Evolutionary conservation across 2,113 vertebrate species (phyloP).

Genomic region (Hiodon alosoides): DNA sequence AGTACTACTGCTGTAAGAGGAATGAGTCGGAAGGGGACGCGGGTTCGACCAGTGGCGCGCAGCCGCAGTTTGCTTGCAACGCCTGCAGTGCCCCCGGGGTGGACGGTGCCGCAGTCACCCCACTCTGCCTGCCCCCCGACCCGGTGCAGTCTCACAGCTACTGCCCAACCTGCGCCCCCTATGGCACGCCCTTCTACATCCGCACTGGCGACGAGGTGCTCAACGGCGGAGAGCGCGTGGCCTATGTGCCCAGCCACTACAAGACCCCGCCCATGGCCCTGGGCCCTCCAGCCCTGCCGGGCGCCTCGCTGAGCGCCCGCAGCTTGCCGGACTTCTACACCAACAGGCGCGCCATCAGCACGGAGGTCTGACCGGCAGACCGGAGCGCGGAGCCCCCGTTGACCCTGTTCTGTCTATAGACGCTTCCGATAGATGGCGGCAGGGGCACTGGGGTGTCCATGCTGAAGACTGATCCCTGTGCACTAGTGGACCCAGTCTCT

Average conservation of each 20-base stretch:
- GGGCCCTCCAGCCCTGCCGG: conserved; percentile 58
- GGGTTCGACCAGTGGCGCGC: conserved; percentile 53
- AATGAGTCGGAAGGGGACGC: conserved; percentile 73
- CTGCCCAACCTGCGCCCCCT: conserved; percentile 76
- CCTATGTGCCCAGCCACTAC: conserved; percentile 72
- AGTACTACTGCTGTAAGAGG: conserved; percentile 97
- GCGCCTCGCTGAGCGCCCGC: conserved; percentile 69
- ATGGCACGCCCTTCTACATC: conserved; percentile 67
- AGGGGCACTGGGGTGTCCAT: background rate
- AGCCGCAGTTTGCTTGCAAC: conserved; percentile 73
- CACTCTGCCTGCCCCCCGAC: conserved; percentile 56
- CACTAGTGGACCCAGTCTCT: no score
- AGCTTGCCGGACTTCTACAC: conserved; percentile 63
- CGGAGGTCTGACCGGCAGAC: conserved; percentile 69
- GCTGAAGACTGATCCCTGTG: no score
- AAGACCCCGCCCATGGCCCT: conserved; percentile 71
- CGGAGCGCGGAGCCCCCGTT: background rate
- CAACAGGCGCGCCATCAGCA: conserved; percentile 81
- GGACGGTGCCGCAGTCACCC: conserved; percentile 65
- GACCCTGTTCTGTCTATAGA: background rate
- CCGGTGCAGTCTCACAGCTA: conserved; percentile 45
- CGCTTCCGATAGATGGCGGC: background rate
- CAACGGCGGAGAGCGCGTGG: conserved; percentile 78
- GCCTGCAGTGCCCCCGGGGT: conserved; percentile 74
- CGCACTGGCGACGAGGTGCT: conserved; percentile 72